Percentiles rank a stretch among this genome's conserved stretches.
phyloP scores from a whole-genome alignment of 2,113 vertebrate species.

The Epinephelus cyanopodus region DNA sequence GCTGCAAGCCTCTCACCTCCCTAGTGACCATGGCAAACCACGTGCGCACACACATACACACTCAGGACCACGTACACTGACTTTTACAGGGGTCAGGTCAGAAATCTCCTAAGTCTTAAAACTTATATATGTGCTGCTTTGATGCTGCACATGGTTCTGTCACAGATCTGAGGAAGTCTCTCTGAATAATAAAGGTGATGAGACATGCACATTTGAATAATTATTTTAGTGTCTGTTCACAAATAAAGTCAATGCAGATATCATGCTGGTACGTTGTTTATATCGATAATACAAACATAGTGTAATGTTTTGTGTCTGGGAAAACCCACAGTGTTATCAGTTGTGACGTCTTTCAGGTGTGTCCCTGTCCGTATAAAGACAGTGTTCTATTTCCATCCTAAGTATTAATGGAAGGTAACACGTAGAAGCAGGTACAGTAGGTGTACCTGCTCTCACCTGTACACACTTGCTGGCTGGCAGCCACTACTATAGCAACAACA shows the following conservation, averaged over 20 bases:
- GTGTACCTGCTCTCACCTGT: conserved; percentile 68
- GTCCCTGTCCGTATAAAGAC: conserved; percentile 10
- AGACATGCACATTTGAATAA: background rate
- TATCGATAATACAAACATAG: conserved; percentile 7
- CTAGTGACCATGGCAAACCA: conserved; percentile 73
- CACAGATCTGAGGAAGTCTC: background rate
- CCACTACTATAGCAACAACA: conserved; percentile 81
- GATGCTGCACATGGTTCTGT: conserved; percentile 22
- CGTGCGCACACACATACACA: conserved; percentile 8
- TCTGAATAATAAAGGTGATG: background rate
- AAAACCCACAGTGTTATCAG: background rate
- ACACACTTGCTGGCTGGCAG: conserved; percentile 52
- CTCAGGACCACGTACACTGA: background rate
- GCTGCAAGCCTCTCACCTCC: conserved; percentile 71
- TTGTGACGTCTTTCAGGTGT: conserved; percentile 59
- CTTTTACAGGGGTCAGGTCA: conserved; percentile 31
- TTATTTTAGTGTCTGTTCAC: background rate
- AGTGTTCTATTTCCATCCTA: conserved; percentile 29
- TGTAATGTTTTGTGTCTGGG: background rate
- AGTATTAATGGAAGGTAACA: conserved; percentile 26
- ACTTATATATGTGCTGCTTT: background rate
- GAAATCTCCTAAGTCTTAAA: conserved; percentile 9
- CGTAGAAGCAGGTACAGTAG: conserved; percentile 11
- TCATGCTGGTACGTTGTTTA: background rate
- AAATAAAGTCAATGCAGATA: background rate